Conservation (phyloP, 2,888 invertebrate genomes). For the Agriopis leucophaearia region DNA sequence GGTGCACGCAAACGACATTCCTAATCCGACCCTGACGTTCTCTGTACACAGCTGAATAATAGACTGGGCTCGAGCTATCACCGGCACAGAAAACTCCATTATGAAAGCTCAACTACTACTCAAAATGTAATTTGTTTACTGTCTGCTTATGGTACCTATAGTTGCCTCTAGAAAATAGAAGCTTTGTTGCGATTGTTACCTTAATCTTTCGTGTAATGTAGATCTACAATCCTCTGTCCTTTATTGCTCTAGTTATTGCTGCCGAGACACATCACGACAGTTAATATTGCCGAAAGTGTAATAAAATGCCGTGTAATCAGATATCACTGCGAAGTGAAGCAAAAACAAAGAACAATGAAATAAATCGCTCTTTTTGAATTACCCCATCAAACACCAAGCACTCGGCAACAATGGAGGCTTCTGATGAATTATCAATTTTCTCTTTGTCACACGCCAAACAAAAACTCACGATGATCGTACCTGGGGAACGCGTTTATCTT, state of each 20-base stretch:
- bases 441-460: constrained; percentile 79
- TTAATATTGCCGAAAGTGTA: constrained; percentile 48
- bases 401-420: constrained; percentile 70
- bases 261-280: constrained; percentile 46
- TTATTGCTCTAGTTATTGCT: constrained; percentile 45
- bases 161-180: constrained; percentile 13
- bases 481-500: constrained; percentile 80
- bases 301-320: constrained; percentile 47
- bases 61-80: constrained; percentile 57
- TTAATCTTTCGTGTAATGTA: constrained; percentile 43
- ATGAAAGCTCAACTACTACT: constrained; percentile 45
- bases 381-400: constrained; percentile 70
- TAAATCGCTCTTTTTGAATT: constrained; percentile 71
- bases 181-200: constrained; percentile 38
- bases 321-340: constrained; percentile 48
- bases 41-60: constrained; percentile 56
- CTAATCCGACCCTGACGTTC: constrained; percentile 72
- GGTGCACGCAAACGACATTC: constrained; percentile 73
- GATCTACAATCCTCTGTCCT: constrained; percentile 39
- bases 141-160: constrained; percentile 29
- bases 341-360: constrained; percentile 70
- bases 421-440: constrained; percentile 83
- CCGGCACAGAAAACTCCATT: constrained; percentile 58
- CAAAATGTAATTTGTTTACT: constrained; percentile 49
- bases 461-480: constrained; percentile 76